Percentiles rank a stretch among this genome's conserved stretches.
phyloP scores from a whole-genome alignment of 2,113 vertebrate genomes.

The Origma solitaria region DNA sequence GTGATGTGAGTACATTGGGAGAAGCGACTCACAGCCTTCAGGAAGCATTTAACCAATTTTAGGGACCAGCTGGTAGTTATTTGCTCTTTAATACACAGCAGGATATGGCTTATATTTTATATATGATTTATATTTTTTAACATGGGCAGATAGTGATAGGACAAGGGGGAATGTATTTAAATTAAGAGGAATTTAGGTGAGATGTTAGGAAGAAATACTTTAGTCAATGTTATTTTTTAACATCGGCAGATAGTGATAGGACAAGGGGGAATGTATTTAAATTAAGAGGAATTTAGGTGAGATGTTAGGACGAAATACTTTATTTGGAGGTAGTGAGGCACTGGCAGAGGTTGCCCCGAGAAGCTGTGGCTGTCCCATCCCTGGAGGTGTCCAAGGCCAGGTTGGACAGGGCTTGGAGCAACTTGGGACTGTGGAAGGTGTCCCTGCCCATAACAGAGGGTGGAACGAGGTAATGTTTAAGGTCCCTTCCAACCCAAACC shows the following conservation, averaged over 20 bases:
- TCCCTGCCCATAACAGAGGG: fast-evolving
- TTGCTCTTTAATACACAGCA: not conserved
- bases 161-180: not conserved
- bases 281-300: not conserved
- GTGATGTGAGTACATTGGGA: not conserved
- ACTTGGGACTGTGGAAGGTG: fast-evolving
- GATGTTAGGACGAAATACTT: not conserved
- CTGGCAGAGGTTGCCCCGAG: not conserved
- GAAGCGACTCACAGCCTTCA: not conserved
- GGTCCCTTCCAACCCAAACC: fast-evolving
- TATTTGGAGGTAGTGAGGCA: not conserved
- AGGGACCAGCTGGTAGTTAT: not conserved
- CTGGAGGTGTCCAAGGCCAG: not conserved
- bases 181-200: not conserved
- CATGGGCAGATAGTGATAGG: not conserved
- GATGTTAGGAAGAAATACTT: not conserved
- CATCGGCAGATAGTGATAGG: not conserved
- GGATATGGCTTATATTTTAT: not conserved
- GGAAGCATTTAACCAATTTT: not conserved
- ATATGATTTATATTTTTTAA: not conserved
- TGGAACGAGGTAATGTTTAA: fast-evolving
- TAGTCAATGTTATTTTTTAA: not conserved
- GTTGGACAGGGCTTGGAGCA: fast-evolving
- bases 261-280: not conserved
- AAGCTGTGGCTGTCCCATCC: not conserved